Evolutionary conservation across 2,888 invertebrate genomes (phyloP).

Genomic region (Thereva unica): DNA sequence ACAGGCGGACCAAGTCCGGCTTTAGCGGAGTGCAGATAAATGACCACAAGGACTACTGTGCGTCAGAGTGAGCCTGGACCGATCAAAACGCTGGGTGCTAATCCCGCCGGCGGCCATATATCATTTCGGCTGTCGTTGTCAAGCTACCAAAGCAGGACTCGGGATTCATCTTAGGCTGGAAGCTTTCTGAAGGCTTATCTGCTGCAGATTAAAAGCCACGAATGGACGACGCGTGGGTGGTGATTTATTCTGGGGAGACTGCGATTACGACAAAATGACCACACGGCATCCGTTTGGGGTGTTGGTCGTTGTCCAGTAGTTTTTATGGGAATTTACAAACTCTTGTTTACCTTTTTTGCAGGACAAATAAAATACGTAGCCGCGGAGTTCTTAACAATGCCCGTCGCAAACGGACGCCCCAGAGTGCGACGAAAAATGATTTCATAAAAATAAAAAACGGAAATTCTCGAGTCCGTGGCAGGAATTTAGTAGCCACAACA

Average conservation of each 20-base stretch:
- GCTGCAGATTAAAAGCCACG: conserved; percentile 30
- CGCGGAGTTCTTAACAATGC: too few species aligned
- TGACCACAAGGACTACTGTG: conserved; percentile 28
- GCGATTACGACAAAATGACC: too few species aligned
- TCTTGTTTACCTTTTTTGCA: too few species aligned
- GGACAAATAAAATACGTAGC: too few species aligned
- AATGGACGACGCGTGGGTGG: conserved; percentile 14
- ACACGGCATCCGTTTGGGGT: too few species aligned
- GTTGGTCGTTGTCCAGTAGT: too few species aligned
- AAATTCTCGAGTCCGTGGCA: too few species aligned
- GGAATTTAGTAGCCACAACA: too few species aligned
- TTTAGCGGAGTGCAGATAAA: conserved; percentile 22
- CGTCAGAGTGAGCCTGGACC: neutral
- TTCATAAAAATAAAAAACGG: too few species aligned
- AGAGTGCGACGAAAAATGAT: too few species aligned
- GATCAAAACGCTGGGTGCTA: conserved; percentile 10
- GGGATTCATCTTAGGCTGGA: conserved; percentile 7
- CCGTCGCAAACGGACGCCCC: too few species aligned
- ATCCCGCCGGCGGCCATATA: conserved; percentile 20
- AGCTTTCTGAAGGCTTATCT: conserved; percentile 26
- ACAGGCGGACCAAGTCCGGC: neutral
- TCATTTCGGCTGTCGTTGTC: conserved; percentile 20
- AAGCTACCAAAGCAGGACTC: conserved; percentile 19
- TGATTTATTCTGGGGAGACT: conserved; percentile 28
- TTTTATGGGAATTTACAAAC: too few species aligned